Base-by-base conservation (phyloP, 2,113 vertebrate genomes). In the Plectropomus leopardus region DNA sequence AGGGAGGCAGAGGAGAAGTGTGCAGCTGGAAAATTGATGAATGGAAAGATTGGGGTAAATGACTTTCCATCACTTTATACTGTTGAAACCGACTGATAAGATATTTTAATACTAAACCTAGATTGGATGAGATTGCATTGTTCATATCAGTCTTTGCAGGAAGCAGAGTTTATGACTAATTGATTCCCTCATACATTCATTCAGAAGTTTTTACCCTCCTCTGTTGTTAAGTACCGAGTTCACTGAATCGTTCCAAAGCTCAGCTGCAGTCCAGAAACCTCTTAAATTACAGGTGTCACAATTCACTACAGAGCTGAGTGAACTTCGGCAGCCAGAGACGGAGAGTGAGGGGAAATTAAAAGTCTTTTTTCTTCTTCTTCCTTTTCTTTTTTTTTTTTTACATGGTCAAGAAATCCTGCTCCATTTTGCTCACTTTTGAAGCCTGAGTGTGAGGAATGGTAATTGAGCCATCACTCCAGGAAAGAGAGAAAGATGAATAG, bases 391-490 rank as follows among this genome's bases (percentile, higher is more conserved):
- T 54, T 19, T 60, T 36, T 30, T 81, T 72, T 65, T 53, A 66
- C 40, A 80, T 59, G 67, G 51, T 68, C 55, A 67, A 86, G 66
- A 81, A 88, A 88, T 70, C 72, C 71, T 80, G 42, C 78, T 89
- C 54, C 75, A 72, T 84, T 87, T 89, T 88, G 68, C 54, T 82
- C 77, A 64, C 66, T 61, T 84, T 78, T 86, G 74, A 83, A 87
- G 87, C 64, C 51, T 13, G 54, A 34, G 61, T 74, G 54, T 89
- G 87, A 90, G 82, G 82, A 88, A 86, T 86, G 87, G 82, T 90
- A 86, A 92, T 88, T 91, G 91, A 93, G 86, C 82, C 82, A 88
- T 89, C 85, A 93, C 71, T 86, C 82, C 51, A 79, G 78, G 84
- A 83, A 87, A 86, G 76, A 83, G 77, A 78, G 74, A 82, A 83